A percentile compares a stretch with the other conserved stretches of the same genome.
Conservation (phyloP, 1,140 invertebrate species). For the Calosoma granatense region DNA sequence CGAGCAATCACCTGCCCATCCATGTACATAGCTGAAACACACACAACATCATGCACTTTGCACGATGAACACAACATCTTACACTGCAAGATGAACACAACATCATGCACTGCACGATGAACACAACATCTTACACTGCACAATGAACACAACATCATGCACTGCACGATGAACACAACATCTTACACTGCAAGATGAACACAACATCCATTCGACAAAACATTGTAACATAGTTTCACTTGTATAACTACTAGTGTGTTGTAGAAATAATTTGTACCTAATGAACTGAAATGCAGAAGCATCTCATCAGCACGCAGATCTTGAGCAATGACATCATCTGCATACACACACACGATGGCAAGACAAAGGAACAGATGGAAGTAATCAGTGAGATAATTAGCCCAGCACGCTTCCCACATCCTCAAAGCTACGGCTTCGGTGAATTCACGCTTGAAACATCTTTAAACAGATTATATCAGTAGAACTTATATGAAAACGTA, state of each 20-base stretch:
- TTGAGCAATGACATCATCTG: conserved; percentile 84
- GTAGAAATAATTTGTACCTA: too few relatives aligned
- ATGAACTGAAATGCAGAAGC: conserved; percentile 85
- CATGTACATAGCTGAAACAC: conserved; percentile 81
- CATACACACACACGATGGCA: conserved; percentile 84
- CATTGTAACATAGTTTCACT: too few relatives aligned
- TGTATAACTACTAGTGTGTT: too few relatives aligned
- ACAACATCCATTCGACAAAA: too few relatives aligned
- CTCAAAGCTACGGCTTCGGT: conserved; percentile 71
- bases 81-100: too few relatives aligned
- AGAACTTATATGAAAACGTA: too few relatives aligned
- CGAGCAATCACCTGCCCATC: conserved; percentile 79
- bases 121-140: too few relatives aligned
- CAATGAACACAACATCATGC: too few relatives aligned
- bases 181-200: too few relatives aligned
- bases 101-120: too few relatives aligned
- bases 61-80: background rate
- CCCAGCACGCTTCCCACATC: conserved; percentile 94
- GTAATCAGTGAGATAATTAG: conserved; percentile 85
- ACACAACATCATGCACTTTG: background rate
- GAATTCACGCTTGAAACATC: conserved; percentile 84
- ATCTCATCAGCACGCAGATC: conserved; percentile 85
- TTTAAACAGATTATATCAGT: too few relatives aligned
- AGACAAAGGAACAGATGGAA: conserved; percentile 87
- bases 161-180: too few relatives aligned